phyloP scores from a whole-genome alignment of 2,797 vertebrate species.

The Scyliorhinus canicula region DNA sequence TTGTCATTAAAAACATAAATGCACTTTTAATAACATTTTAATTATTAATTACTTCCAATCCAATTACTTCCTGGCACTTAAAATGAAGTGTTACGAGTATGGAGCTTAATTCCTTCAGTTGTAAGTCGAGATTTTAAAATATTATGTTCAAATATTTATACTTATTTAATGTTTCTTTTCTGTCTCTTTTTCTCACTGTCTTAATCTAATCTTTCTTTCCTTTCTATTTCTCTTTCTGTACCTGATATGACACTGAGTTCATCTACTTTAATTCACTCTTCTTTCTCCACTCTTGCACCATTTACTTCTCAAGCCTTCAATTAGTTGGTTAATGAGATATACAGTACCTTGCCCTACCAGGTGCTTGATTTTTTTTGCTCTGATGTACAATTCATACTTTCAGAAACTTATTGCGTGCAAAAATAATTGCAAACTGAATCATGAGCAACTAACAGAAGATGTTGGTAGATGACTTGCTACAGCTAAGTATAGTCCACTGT shows the following conservation, averaged over 20 bases:
- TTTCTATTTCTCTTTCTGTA: not conserved
- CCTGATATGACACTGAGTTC: not conserved
- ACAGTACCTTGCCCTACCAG: not conserved
- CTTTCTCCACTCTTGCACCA: not conserved
- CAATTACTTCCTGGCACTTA: not conserved
- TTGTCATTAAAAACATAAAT: not conserved
- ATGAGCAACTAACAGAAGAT: not conserved
- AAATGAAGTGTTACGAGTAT: not conserved
- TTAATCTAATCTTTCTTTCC: not conserved
- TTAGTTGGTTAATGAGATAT: not conserved
- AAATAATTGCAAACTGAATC: not conserved
- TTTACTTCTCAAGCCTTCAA: not conserved
- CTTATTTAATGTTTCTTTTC: not conserved
- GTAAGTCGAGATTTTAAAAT: not conserved
- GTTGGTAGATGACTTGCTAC: not conserved
- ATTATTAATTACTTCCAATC: not conserved
- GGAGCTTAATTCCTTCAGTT: not conserved
- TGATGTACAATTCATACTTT: not conserved
- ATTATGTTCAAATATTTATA: not conserved
- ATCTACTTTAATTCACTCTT: not conserved
- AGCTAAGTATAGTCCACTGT: not conserved
- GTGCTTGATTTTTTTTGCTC: too few species aligned
- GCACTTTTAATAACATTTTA: not conserved
- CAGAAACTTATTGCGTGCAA: not conserved
- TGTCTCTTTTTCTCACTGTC: not conserved